Conservation (phyloP, 2,797 vertebrate genomes). For the Gymnoscopelus braueri region DNA sequence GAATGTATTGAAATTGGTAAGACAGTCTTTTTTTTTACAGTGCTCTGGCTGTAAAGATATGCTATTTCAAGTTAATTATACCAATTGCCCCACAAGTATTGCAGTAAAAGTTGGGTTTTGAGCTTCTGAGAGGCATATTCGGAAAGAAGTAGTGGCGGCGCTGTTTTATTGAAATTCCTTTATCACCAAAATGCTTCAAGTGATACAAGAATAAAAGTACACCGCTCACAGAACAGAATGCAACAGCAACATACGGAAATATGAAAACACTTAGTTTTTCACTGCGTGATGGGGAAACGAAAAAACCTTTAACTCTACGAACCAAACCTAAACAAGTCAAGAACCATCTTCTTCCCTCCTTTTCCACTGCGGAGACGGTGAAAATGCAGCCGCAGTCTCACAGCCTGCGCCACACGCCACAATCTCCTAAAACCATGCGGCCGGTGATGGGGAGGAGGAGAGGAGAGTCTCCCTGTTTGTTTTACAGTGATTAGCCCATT, state of each 20-base stretch:
- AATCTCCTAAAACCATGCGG: conserved; percentile 38
- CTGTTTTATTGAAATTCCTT: no score
- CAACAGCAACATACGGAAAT: no score
- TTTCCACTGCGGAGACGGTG: conserved; percentile 5
- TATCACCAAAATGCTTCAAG: no score
- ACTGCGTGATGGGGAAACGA: no score
- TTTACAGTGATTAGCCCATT: conserved; percentile 58
- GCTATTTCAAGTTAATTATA: background rate
- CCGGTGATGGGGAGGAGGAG: background rate
- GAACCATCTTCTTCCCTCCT: conserved; percentile 13
- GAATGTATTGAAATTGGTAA: conserved; percentile 22
- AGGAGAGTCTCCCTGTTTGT: conserved; percentile 45
- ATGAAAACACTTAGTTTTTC: no score
- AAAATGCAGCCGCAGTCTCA: background rate
- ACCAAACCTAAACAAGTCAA: no score
- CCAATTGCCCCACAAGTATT: background rate
- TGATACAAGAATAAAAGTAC: no score
- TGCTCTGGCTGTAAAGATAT: background rate
- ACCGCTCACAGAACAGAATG: no score
- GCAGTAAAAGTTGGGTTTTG: background rate
- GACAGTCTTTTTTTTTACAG: conserved; percentile 4
- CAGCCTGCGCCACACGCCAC: conserved; percentile 6
- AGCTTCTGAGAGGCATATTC: no score
- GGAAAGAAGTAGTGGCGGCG: background rate
- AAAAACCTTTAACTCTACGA: no score